Evolutionary conservation across 1,140 invertebrate genomes (phyloP), one percentile per base, ranked within the genome.

Genomic region (Monochamus saltuarius): DNA sequence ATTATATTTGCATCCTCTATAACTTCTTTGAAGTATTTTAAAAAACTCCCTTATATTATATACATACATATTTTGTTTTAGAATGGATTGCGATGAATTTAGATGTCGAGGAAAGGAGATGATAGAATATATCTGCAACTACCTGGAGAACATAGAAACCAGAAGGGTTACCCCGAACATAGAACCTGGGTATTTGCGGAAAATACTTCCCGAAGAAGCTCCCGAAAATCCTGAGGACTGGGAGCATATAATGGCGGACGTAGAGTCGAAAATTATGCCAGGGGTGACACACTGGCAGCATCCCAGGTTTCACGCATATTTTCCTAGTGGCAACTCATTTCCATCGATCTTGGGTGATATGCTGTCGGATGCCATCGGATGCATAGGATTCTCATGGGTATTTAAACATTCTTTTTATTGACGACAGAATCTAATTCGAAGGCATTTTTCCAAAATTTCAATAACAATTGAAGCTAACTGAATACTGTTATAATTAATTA

Each of bases 211-310:
- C 0, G 68, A 82, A 11, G 85, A 90, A 65, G 89, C 97, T 2
- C 97, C 97, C 0, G 75, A 85, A n/a, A 81, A 92, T 55, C 87
- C 90, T 0, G 97, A 99, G 75, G 72, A 85, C 29, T 99, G 94
- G 89, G 90, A 96, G 13, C 81, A 86, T 8, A 97, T 99, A 38
- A 95, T 99, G 91, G 80, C 80, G 10, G 97, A 99, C 75, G 89
- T 99, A 2, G 95, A 99, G 76, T 83, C 85, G 22, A 95, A 94
- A 80, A 98, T 99, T 62, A 98, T 99, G 94, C 95, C 95, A 0
- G 97, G 97, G 37, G 92, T 97, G 56, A 99, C 97, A 0, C 95
- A 99, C 77, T 99, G 97, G 97, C 95, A 99, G 77, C 97, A 99
- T 84, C 97, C 97, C 0, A 81, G 94, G 49, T 99, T 99, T 79